These are phyloP conservation scores for Dendrocincla fuliginosa DNA, from an alignment of 2,797 vertebrate genomes.

Conservation along the genomic window DNA sequence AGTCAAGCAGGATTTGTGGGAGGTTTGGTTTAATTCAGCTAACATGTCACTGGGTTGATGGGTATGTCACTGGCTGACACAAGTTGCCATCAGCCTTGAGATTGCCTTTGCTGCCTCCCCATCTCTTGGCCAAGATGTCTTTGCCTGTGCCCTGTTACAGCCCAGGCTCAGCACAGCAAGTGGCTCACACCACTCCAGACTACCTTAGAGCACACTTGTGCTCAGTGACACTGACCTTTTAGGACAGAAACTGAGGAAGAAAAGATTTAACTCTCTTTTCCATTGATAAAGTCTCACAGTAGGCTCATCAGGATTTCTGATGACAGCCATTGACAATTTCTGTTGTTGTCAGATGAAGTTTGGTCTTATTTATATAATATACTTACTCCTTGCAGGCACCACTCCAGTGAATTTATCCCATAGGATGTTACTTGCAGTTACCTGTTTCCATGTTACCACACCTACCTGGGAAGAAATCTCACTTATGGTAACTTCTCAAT, in stretches of 20 bases:
- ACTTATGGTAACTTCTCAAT: neutral
- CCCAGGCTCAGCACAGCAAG: neutral
- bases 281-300: neutral
- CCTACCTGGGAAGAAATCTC: neutral
- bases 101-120: neutral
- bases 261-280: neutral
- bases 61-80: neutral
- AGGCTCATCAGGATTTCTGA: neutral
- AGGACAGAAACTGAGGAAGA: neutral
- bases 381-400: neutral
- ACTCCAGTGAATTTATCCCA: neutral
- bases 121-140: neutral
- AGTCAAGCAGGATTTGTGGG: neutral
- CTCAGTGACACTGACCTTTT: neutral
- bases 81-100: neutral
- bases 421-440: neutral
- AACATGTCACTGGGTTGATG: neutral
- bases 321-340: neutral
- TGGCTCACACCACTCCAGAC: fast-evolving
- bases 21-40: neutral
- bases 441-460: neutral
- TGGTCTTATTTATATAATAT: neutral
- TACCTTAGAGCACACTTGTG: fast-evolving
- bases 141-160: neutral
- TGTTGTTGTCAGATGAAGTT: neutral